phyloP scores from a whole-genome alignment of 2,888 invertebrate genomes.

The Nasonovia ribisnigri region DNA sequence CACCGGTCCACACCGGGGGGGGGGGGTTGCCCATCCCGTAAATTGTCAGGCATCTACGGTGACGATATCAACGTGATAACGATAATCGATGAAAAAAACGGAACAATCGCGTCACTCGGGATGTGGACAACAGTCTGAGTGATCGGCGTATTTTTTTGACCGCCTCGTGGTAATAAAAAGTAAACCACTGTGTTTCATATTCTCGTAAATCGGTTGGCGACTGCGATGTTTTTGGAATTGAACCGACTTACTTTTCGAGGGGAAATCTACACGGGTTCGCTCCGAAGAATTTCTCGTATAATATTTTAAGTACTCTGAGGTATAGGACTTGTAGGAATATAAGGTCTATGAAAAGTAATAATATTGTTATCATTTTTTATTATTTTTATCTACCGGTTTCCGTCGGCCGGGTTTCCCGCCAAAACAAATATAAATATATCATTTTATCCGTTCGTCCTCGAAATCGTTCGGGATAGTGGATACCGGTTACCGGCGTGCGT shows the following conservation, averaged over 20 bases:
- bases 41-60: background rate
- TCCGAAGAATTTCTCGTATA: background rate
- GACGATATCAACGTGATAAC: background rate
- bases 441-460: background rate
- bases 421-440: constrained; percentile 21
- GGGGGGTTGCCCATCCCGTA: background rate
- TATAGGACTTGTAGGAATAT: background rate
- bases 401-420: constrained; percentile 32
- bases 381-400: constrained; percentile 1
- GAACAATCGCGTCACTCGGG: background rate
- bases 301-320: background rate
- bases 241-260: background rate
- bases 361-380: background rate
- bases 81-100: background rate
- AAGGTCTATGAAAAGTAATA: background rate
- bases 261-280: background rate
- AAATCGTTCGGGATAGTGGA: background rate
- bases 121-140: too few relatives aligned
- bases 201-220: background rate
- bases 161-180: background rate
- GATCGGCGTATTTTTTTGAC: background rate
- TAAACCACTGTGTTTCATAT: background rate
- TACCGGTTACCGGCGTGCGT: background rate
- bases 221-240: background rate
- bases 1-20: background rate